A percentile compares a stretch with the other conserved stretches of the same genome.
Evolutionary conservation across 1,140 invertebrate species (phyloP).

Genomic region (Oncopodura yosiiana): DNA sequence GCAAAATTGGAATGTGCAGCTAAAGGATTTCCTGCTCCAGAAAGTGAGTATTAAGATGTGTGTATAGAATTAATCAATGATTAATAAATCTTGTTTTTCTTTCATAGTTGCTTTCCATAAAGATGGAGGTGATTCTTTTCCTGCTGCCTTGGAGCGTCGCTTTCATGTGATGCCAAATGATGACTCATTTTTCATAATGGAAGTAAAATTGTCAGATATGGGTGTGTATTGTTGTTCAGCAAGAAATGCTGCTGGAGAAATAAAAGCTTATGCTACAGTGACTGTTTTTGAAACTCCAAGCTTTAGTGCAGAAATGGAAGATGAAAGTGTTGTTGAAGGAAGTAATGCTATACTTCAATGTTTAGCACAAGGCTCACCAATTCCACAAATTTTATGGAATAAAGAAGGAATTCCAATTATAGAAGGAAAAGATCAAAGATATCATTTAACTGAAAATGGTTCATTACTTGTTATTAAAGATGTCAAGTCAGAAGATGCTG

Average conservation of each 20-base stretch:
- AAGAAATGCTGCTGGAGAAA: slow-evolving; percentile 73
- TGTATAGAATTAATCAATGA: not conserved
- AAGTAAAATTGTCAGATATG: slow-evolving; percentile 75
- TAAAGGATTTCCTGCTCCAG: slow-evolving; percentile 71
- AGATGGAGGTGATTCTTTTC: slow-evolving; percentile 86
- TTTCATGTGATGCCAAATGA: slow-evolving; percentile 87
- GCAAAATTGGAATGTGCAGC: slow-evolving; percentile 84
- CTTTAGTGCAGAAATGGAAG: slow-evolving; percentile 72
- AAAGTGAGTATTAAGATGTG: slow-evolving; percentile 53
- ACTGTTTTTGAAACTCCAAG: slow-evolving; percentile 71
- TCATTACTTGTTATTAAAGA: slow-evolving; percentile 29
- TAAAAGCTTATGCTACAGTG: slow-evolving; percentile 78
- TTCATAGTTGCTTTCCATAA: slow-evolving; percentile 61
- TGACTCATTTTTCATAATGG: slow-evolving; percentile 82
- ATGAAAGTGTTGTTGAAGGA: slow-evolving; percentile 38
- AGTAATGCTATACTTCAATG: slow-evolving; percentile 44
- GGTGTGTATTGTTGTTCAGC: slow-evolving; percentile 91
- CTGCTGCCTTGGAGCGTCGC: slow-evolving; percentile 80
- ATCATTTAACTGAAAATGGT: slow-evolving; percentile 27
- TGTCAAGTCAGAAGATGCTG: slow-evolving; percentile 55
- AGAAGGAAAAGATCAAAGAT: slow-evolving; percentile 18
- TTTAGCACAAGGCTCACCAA: slow-evolving; percentile 71
- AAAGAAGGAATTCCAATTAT: slow-evolving; percentile 67
- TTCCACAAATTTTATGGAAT: slow-evolving; percentile 75
- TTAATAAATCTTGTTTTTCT: slow-evolving; percentile 15